Base-by-base conservation (phyloP, 2,888 invertebrate genomes). In the Aplocera efformata region DNA sequence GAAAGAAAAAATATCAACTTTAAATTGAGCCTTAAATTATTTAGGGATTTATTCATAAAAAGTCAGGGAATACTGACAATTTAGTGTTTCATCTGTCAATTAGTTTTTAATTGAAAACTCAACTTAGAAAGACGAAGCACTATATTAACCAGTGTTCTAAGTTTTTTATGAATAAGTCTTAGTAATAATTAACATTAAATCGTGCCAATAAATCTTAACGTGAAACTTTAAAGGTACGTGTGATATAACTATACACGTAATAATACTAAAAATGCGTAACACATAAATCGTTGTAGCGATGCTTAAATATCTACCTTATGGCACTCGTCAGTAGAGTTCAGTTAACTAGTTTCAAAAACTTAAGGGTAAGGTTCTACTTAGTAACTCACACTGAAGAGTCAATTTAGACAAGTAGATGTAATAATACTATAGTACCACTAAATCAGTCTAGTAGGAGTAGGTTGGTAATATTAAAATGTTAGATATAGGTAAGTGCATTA, bases 391-490 rank as follows among this genome's bases (percentile, higher is more conserved):
- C 73, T 61, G 60, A 75, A 72, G 65, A 69, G 69, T 67, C 56
- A 58, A 33, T 17, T 36, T 43, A 52, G 39, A 44, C 44, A 34
- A 70, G 59, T 68, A 66, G 64, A 66, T 60, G 60, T 67, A 63
- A 66, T 73, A n/a, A 75, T 68, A 54, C 75, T 80, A 84, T 72
- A 79, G 70, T 85, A 80, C 65, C 63, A 67, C 84, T 85, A 84
- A 79, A 67, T 86, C 86, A 86, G 85, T 86, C 86, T 86, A 86
- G 72, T 78, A 80, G 81, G 79, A 81, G 65, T 70, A 80, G 72
- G 72, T 79, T 69, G 59, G 64, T 58, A 60, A 58, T 65, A 66
- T 61, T 60, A 63, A 60, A 55, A 58, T 59, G 63, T 45, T 30
- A 41, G 42, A 42, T 39, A 37, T 63, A 64, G 61, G 69, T 64